phyloP scores from a whole-genome alignment of 2,113 vertebrate species.

The Oenanthe oenanthe region DNA sequence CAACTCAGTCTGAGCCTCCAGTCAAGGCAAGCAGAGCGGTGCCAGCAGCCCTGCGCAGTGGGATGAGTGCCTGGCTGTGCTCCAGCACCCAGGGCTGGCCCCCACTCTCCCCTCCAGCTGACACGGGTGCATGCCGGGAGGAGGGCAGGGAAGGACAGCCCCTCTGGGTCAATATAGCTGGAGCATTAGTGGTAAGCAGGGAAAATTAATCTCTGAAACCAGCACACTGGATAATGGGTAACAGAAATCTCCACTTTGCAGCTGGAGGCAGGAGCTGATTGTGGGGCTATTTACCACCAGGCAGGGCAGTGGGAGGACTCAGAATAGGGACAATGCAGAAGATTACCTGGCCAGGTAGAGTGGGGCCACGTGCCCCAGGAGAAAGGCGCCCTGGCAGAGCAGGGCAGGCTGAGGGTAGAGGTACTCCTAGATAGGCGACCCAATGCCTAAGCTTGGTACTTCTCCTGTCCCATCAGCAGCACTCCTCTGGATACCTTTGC shows the following conservation, averaged over 20 bases:
- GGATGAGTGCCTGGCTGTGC: not conserved
- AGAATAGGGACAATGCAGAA: not conserved
- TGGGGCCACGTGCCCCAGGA: not conserved
- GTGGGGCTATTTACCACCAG: not conserved
- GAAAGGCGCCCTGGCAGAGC: not conserved
- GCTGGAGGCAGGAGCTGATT: not conserved
- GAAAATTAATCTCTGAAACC: slow-evolving; percentile 56
- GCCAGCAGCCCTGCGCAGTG: not conserved
- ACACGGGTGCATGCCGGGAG: slow-evolving; percentile 6
- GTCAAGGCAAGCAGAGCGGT: not conserved
- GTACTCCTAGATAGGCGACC: not conserved
- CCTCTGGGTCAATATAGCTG: slow-evolving; percentile 1
- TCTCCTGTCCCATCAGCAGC: not conserved
- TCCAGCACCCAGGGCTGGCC: not conserved
- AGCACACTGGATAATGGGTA: not conserved
- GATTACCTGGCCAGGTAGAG: not conserved
- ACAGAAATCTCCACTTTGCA: slow-evolving; percentile 18
- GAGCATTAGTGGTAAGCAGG: slow-evolving; percentile 41
- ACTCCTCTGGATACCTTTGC: not conserved
- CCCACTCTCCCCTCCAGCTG: slow-evolving; percentile 1
- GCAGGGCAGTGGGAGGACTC: not conserved
- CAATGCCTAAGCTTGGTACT: not conserved
- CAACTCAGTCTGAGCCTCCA: not conserved
- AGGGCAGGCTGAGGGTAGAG: not conserved
- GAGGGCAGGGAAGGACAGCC: slow-evolving; percentile 40